Conservation (phyloP, 1,140 invertebrate species). For the Megalopta genalis region DNA sequence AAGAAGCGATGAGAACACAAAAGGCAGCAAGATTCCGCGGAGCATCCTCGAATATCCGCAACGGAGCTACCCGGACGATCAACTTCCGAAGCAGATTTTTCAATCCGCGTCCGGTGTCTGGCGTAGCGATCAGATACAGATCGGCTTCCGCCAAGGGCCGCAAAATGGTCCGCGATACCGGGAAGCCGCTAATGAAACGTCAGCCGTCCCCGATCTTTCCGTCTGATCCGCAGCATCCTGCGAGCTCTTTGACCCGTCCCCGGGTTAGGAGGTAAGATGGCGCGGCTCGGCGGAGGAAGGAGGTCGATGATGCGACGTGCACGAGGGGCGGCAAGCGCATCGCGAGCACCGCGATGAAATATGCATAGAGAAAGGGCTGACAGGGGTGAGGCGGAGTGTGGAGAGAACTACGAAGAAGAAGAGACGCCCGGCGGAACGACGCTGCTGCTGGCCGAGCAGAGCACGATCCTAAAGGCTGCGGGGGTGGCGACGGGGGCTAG, state of each 20-base stretch:
- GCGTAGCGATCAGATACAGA: too few species aligned
- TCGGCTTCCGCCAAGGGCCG: neutral
- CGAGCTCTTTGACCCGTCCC: constrained; percentile 15
- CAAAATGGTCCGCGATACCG: neutral
- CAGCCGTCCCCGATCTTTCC: neutral
- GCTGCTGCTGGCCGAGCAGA: constrained; percentile 46
- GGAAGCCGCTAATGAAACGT: constrained; percentile 10
- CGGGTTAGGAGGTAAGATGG: constrained; percentile 37
- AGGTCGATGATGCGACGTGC: constrained; percentile 58
- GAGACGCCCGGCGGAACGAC: constrained; percentile 23
- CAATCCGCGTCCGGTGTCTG: too few species aligned
- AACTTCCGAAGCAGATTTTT: too few species aligned
- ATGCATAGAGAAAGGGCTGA: constrained; percentile 66
- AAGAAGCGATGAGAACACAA: too few species aligned
- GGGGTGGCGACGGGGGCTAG: neutral
- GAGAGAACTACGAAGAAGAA: constrained; percentile 30
- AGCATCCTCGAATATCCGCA: too few species aligned
- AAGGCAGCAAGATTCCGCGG: too few species aligned
- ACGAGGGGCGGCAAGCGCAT: constrained; percentile 49
- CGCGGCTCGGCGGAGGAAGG: constrained; percentile 18
- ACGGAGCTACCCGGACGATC: too few species aligned
- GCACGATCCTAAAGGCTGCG: too few species aligned
- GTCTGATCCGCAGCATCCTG: neutral
- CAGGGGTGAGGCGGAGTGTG: constrained; percentile 3
- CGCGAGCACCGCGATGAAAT: constrained; percentile 70